Conservation (phyloP, 2,113 vertebrate genomes). For the Acanthisitta chloris region DNA sequence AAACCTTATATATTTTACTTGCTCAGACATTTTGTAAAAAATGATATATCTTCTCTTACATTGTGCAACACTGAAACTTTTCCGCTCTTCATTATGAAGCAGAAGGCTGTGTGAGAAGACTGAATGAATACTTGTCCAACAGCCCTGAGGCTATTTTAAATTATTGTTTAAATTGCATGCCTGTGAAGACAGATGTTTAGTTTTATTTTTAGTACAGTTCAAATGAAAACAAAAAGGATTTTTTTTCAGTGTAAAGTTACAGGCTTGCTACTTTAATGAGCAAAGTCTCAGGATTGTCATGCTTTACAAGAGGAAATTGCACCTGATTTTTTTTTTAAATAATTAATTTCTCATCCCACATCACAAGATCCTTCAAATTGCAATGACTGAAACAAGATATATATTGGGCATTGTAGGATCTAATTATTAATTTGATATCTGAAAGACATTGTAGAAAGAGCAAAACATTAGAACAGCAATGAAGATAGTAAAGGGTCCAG, state of each 20-base stretch:
- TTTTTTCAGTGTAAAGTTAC: not conserved
- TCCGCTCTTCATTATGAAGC: not conserved
- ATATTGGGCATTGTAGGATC: not conserved
- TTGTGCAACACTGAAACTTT: fast-evolving
- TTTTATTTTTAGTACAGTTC: not conserved
- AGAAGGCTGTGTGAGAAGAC: not conserved
- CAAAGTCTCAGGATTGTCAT: not conserved
- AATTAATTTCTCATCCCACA: not conserved
- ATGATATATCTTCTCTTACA: not conserved
- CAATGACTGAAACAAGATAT: not conserved
- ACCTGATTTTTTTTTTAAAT: not conserved
- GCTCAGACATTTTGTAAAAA: not conserved
- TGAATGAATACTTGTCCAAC: not conserved
- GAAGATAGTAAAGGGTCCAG: not conserved
- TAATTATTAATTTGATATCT: not conserved
- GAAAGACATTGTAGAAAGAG: not conserved
- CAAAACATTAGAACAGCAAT: not conserved
- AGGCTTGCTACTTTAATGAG: not conserved
- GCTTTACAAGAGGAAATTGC: not conserved
- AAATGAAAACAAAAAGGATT: not conserved
- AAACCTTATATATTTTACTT: not conserved
- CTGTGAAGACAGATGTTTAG: not conserved
- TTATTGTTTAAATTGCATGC: not conserved
- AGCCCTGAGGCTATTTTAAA: not conserved
- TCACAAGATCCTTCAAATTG: not conserved